Conservation (phyloP, 2,797 vertebrate genomes). For the Acanthurus lineatus region DNA sequence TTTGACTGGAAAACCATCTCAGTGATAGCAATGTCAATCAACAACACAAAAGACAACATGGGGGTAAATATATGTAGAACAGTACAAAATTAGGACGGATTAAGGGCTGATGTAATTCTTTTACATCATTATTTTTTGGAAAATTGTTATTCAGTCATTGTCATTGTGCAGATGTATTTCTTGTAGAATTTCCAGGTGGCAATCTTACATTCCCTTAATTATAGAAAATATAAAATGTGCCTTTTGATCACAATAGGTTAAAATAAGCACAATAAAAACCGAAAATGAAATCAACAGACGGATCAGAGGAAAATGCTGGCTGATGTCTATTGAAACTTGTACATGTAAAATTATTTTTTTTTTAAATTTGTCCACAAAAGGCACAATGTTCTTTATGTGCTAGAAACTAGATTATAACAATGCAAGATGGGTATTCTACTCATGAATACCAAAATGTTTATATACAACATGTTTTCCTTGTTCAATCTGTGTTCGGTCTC, state of each 20-base stretch:
- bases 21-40: not conserved
- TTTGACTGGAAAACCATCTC: conserved; percentile 17
- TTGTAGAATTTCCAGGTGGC: conserved; percentile 18
- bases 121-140: conserved; percentile 4
- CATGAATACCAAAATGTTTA: not conserved
- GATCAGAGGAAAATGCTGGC: conserved; percentile 8
- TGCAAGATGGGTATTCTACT: not conserved
- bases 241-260: not conserved
- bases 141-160: not conserved
- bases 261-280: not conserved
- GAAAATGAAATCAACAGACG: not conserved
- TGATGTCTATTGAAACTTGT: conserved; percentile 24
- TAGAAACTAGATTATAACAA: not conserved
- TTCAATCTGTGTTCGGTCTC: conserved; percentile 39
- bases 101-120: not conserved
- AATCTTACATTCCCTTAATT: conserved; percentile 1
- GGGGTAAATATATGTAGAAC: conserved; percentile 28
- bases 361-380: conserved; percentile 7
- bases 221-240: conserved; percentile 8
- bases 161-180: conserved; percentile 11
- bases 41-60: conserved; percentile 13
- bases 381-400: conserved; percentile 31
- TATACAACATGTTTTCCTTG: conserved; percentile 4
- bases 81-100: conserved; percentile 45
- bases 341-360: conserved; percentile 8